Base-by-base conservation (phyloP, 2,797 vertebrate genomes). In the Bradypus variegatus region DNA sequence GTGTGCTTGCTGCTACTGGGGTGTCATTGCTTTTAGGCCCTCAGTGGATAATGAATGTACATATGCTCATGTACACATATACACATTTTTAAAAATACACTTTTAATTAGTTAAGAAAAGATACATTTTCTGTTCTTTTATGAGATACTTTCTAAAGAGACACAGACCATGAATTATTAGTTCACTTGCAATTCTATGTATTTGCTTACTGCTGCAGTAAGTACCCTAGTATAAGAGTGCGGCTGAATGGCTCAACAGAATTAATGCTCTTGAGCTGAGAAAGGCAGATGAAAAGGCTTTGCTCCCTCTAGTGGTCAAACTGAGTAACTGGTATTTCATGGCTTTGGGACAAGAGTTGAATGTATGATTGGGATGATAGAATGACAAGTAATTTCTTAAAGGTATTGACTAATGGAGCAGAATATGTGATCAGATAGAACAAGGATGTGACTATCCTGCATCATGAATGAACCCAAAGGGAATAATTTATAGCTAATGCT, bases 231-330 rank as follows among this genome's bases (percentile, higher is more conserved):
- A 2, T 11, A 9, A 70, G 73, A 75, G 38, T 36, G 6, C 23
- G 78, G 2, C 60, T 65, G 48, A 45, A 45, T 14, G 60, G 38
- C 79, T 88, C 38, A 73, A 45, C 27, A 75, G 50, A 86, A 86
- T 76, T 65, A 92, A 87, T 27, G 25, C 75, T 83, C 60, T 25
- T 48, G 50, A 15, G 8, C 75, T 69, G 48, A 93, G 79, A 65
- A 88, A 94, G 36, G 79, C 31, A 95, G 93, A 88, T 6, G 10
- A 94, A 96, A 96, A 94, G 83, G 93, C 69, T 93, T 79, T 96
- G 90, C 92, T 93, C 96, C 96, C 96, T 96, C 96, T 96, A 81
- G 96, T 45, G 96, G 94, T 92, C 88, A 92, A 81, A 85, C 3
- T 38, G 79, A 92, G 83, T 84, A 92, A 95, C 33, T 88, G 55